Evolutionary conservation across 2,888 invertebrate species (phyloP).

Genomic region (Chloroclystis v-ata): DNA sequence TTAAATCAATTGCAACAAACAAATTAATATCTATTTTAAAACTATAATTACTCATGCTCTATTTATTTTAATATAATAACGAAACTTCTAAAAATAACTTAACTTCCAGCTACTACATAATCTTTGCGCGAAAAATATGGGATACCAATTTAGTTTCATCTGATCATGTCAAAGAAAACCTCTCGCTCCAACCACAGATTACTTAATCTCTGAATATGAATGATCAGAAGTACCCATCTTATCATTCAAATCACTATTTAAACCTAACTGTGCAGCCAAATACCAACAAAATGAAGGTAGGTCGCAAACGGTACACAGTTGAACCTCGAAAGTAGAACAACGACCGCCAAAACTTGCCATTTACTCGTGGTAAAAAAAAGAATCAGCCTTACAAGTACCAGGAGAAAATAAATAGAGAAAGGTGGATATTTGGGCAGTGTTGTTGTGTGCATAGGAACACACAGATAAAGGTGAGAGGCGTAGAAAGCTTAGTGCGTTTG

Average conservation of each 20-base stretch:
- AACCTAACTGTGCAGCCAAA: constrained; percentile 72
- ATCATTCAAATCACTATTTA: constrained; percentile 59
- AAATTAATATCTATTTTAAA: too few species aligned
- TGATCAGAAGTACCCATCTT: constrained; percentile 42
- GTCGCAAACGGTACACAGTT: constrained; percentile 64
- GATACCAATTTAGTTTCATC: too few species aligned
- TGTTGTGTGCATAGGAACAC: constrained; percentile 29
- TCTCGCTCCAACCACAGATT: too few species aligned
- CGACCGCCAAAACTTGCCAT: constrained; percentile 57
- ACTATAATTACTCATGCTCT: too few species aligned
- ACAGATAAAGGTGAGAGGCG: constrained; percentile 42
- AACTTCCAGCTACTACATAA: too few species aligned
- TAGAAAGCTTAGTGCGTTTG: constrained; percentile 54
- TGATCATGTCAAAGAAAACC: too few species aligned
- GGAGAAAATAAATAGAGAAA: constrained; percentile 67
- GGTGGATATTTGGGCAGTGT: constrained; percentile 45
- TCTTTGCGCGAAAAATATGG: too few species aligned
- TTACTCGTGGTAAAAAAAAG: constrained; percentile 58
- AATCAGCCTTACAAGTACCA: constrained; percentile 53
- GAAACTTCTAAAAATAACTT: too few species aligned
- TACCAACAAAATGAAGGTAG: constrained; percentile 70
- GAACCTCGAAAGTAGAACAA: constrained; percentile 61
- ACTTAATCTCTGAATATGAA: too few species aligned
- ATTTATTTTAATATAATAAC: too few species aligned
- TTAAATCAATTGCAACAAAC: too few species aligned